Base-by-base conservation (phyloP, 2,797 vertebrate species). In the Eulemur albifrons region DNA sequence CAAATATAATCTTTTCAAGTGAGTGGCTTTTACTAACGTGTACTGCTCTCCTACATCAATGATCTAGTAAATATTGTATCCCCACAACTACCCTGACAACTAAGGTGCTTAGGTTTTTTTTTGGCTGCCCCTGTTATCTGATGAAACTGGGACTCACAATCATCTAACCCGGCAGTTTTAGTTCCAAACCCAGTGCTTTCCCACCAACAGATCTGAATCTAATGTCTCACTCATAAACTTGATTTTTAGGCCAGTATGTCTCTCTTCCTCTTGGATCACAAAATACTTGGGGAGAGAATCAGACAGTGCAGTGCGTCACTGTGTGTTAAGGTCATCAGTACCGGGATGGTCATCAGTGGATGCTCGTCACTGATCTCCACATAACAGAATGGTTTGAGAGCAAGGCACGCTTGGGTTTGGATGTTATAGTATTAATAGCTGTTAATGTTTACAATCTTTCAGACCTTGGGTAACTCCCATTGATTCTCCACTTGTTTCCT, bases 71-170 rank as follows among this genome's bases (percentile, higher is more conserved):
- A 20, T 17, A 20, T n/a, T 65, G 82, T 25, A 27, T 9, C 23
- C 11, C 35, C 27, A 43, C 10, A 20, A 25, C 18, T n/a, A 27
- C 12, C 18, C 18, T 0, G 4, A 0, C 48, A 3, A 0, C 1
- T 21, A 9, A 48, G 52, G 50, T 23, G 20, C 57, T 40, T 14
- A 2, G 61, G 61, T 5, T 50, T 32, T 23, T 45, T 23, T 35
- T 5, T 63, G 70, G 43, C 52, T 12, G 5, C 35, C 57, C 50
- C 21, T 30, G n/a, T 9, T 20, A 54, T 21, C 35, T 0, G 10
- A 54, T 17, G 18, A 70, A 38, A 27, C 6, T 10, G 23, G 80
- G 73, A 57, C 15, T 17, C n/a, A 10, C 3, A 40, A 7, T 32
- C 13, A 23, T 7, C 63, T 15, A 14, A 25, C 40, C 5, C 17